Base-by-base conservation (phyloP, 2,797 vertebrate species). In the Lacerta viridis region DNA sequence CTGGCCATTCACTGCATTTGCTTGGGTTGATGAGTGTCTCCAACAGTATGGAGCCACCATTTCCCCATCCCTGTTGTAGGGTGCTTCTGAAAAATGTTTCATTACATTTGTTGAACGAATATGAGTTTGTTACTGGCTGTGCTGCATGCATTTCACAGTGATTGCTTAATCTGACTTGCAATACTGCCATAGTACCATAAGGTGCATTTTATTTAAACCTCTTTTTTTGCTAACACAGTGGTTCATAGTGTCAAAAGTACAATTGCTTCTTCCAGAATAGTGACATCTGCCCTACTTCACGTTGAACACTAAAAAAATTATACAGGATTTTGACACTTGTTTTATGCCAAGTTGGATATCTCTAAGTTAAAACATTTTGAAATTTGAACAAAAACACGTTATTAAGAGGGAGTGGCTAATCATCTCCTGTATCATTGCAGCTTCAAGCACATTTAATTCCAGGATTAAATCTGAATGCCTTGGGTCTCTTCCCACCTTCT, bases 381-480 rank as follows among this genome's bases (percentile, higher is more conserved):
- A 81, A 61, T 75, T 82, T 75, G 55, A 82, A 74, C 7, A 64
- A 78, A 18, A 46, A 43, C 50, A 55, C 3, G 1, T 86, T 46
- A 68, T 72, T n/a, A 84, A 68, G 2, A 33, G 29, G 50, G 7
- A 50, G 23, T 93, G 90, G 93, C 83, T 94, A 91, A 94, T 85
- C 55, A 81, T 83, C 43, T 43, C 83, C 93, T 95, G 80, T 96
- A 46, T 90, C 83, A 3, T 95, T 97, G 43, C 97, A 99, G 99
- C 98, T 99, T 95, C 99, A 99, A 97, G 99, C 99, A 93, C 99
- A 99, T 97, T 97, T 99, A 97, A 99, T 99, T 96, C 99, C 99
- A 92, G 99, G 99, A 92, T 97, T 99, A 95, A 99, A 99, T 97
- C 97, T 99, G 93, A 99, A 99, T 86, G 98, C 99, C 66, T 96